Evolutionary conservation across 1,140 invertebrate genomes (phyloP), one percentile per base, ranked within the genome.

Genomic region (Atopsyche davidsoni): DNA sequence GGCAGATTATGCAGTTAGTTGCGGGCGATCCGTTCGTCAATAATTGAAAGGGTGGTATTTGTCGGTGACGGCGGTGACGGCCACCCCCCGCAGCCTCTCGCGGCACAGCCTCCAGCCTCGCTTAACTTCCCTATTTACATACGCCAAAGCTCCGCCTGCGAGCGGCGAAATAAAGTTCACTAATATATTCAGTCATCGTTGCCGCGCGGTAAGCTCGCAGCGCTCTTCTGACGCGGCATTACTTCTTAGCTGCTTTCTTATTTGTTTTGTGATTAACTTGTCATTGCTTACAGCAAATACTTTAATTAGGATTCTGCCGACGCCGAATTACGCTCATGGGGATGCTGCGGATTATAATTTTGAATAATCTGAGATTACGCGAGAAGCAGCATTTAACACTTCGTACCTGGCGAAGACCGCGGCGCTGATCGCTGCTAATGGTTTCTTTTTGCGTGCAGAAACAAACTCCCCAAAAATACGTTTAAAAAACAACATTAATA

Each of bases 221-320:
- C 24, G 17, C 24, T 19, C n/a, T 16, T 24, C 43, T 25, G 21
- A 17, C 23, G 21, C 17, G 32, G 31, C 31, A 44, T 32, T 54
- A 36, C 46, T 34, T 40, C 34, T 38, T 39, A 9, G 38, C 43
- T 40, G 18, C 39, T 22, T 42, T 46, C 31, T 41, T 57, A 46
- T 52, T 57, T 52, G 46, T 51, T 46, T 55, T 55, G 47, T 51
- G 54, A 57, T 57, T 57, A 57, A 57, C 24, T 57, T 57, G 54
- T 52, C 54, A 57, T 57, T 51, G 49, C 49, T 45, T 47, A 46
- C 49, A 19, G 54, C 46, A 57, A 57, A 57, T 57, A 49, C 50
- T 57, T 52, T 47, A 57, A 57, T 52, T 52, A 31, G 50, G 45
- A 48, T 52, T 55, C 35, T 11, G 53, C 43, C 35, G 51, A 51